Percentiles rank a stretch among this genome's conserved stretches.
Conservation (phyloP, 2,113 vertebrate species). For the Dromiciops gliroides region DNA sequence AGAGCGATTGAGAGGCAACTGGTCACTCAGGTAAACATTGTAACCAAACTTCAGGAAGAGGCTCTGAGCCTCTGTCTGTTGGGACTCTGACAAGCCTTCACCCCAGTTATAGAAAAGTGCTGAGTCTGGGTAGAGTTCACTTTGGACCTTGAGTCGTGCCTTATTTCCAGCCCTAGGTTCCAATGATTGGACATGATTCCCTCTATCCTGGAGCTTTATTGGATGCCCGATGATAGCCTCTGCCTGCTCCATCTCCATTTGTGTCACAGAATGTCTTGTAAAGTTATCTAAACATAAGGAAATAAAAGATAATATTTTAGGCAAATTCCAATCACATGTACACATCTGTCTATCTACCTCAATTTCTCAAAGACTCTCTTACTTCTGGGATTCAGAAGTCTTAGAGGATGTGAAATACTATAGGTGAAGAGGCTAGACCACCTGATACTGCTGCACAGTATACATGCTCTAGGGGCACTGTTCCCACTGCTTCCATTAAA, state of each 20-base stretch:
- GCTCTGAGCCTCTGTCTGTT: slow-evolving; percentile 65
- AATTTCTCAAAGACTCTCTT: slow-evolving; percentile 9
- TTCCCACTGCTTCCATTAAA: not conserved
- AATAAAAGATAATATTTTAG: not conserved
- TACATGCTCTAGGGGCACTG: too few relatives aligned
- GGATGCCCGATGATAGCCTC: not conserved
- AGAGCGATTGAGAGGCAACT: slow-evolving; percentile 55
- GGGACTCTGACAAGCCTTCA: slow-evolving; percentile 52
- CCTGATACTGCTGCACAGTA: not conserved
- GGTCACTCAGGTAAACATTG: slow-evolving; percentile 73
- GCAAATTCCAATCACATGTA: not conserved
- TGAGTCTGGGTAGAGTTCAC: slow-evolving; percentile 63
- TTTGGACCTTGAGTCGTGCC: not conserved
- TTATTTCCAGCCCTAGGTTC: not conserved
- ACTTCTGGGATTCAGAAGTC: not conserved
- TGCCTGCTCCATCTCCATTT: slow-evolving; percentile 18
- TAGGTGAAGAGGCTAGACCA: not conserved
- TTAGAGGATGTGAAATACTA: not conserved
- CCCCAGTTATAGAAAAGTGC: slow-evolving; percentile 65
- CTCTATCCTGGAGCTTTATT: not conserved
- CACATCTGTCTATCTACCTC: not conserved
- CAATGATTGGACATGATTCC: not conserved
- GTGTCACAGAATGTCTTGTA: slow-evolving; percentile 10
- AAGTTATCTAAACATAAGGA: not conserved
- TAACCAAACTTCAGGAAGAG: slow-evolving; percentile 72